Percentiles rank a stretch among this genome's conserved stretches.
Conservation (phyloP, 2,888 invertebrate species). For the Ophion ellenae region DNA sequence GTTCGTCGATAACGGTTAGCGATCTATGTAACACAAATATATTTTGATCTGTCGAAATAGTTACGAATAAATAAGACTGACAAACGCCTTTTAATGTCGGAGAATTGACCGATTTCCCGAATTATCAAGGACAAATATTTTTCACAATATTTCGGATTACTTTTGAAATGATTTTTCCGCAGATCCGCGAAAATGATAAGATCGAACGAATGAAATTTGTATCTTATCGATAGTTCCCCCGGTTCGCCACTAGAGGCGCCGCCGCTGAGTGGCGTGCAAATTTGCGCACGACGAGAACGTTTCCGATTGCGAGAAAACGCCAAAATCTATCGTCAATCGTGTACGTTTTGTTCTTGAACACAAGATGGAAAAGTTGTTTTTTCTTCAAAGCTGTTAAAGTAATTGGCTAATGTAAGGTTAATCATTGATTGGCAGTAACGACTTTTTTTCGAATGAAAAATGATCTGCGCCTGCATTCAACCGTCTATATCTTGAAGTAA, state of each 20-base stretch:
- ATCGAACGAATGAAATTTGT: neutral
- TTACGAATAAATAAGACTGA: conserved; percentile 79
- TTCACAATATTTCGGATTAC: neutral
- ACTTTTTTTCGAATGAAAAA: neutral
- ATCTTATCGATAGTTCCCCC: neutral
- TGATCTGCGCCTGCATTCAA: neutral
- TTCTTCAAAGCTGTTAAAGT: too few relatives aligned
- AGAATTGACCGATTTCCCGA: neutral
- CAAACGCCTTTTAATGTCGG: conserved; percentile 64
- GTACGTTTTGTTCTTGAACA: too few relatives aligned
- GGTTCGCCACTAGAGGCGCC: neutral
- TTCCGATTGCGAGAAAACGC: too few relatives aligned
- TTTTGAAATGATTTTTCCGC: neutral
- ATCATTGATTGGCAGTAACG: neutral
- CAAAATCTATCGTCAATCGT: too few relatives aligned
- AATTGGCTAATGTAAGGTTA: neutral
- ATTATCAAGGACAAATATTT: neutral
- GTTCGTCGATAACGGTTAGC: conserved; percentile 61
- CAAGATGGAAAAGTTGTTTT: too few relatives aligned
- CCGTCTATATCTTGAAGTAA: neutral
- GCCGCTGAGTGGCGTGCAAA: too few relatives aligned
- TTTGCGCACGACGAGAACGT: too few relatives aligned
- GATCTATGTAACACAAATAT: conserved; percentile 71
- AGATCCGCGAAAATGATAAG: neutral
- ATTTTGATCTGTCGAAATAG: conserved; percentile 78